Evolutionary conservation across 2,888 invertebrate genomes (phyloP), one percentile per base, ranked within the genome.

Genomic region (Hanleya hanleyi): DNA sequence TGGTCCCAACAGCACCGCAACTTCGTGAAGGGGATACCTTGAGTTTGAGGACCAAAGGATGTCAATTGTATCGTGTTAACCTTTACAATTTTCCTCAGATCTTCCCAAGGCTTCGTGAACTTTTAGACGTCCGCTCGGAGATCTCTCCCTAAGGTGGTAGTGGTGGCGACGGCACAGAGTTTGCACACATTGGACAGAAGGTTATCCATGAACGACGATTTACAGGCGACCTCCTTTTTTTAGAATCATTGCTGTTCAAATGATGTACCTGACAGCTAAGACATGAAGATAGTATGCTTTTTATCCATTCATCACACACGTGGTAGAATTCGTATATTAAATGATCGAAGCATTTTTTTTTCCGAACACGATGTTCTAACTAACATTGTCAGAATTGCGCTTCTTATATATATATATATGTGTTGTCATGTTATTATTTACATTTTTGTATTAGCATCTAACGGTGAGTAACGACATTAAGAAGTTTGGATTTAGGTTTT

Each of bases 181-280:
- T 18, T 41, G 41, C 41, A 41, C 41, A 9, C 41, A 41, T 41
- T 18, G 41, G 41, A 41, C 41, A 12, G 9, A 41, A 9, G 9
- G 9, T 18, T n/a, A n/a, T n/a, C n/a, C n/a, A n/a, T n/a, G n/a
- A n/a, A n/a, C n/a, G n/a, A n/a, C n/a, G n/a, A n/a, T n/a, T n/a
- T n/a, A n/a, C n/a, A n/a, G n/a, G n/a, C n/a, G n/a, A n/a, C n/a
- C n/a, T n/a, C 32, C 32, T 57, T 22, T 22, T 57, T 57, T 57
- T 57, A 57, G 57, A 57, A 29, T 57, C 57, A 57, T 57, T 57
- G 57, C 57, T 57, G 57, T 57, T 57, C 29, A 57, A 57, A 57
- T 57, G 9, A 57, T 9, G 57, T 57, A 57, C 22, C 57, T 57
- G 57, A 57, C 57, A 57, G 29, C n/a, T 57, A 57, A 57, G 57